Base-by-base conservation (phyloP, 2,113 vertebrate genomes). In the Arothron firmamentum region DNA sequence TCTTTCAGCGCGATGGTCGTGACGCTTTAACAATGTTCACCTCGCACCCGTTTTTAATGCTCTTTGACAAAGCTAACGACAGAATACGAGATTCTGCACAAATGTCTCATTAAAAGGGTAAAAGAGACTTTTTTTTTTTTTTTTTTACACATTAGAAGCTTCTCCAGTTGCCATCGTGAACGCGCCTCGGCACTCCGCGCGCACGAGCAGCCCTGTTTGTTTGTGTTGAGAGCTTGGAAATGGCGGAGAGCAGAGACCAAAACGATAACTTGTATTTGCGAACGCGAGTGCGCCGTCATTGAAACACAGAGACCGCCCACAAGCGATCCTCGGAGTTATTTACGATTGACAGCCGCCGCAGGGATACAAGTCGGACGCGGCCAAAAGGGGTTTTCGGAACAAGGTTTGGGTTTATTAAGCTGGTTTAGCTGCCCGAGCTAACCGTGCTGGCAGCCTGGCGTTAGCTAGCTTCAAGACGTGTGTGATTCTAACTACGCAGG, bases 211-310 rank as follows among this genome's bases (percentile, higher is more conserved):
- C 74, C 79, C 87, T 92, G 89, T 92, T 92, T 92, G 88, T 91
- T 92, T 91, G 90, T 91, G 89, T 91, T 85, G 86, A 88, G 82
- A 88, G 82, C 75, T 83, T 89, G 89, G 88, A 92, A 91, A 92
- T 92, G 91, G 91, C 91, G 91, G 88, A 89, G 91, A 82, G 82
- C 83, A 75, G 86, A 88, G 85, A 90, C 72, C 82, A 74, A 68
- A 77, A 81, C 79, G 78, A 88, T 72, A 85, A 89, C 73, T 88
- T 70, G 76, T 78, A 47, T 74, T 66, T 70, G 70, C 72, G 55
- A 82, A 83, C 70, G 61, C 65, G 25, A 81, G 59, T 77, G 79
- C 86, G 69, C 72, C 84, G 62, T 62, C 59, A 63, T 15, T 74
- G 70, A 74, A 55, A 73, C 61, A 19, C 66, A 23, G 48, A 62